phyloP scores from a whole-genome alignment of 2,113 vertebrate species.

The Collichthys lucidus region DNA sequence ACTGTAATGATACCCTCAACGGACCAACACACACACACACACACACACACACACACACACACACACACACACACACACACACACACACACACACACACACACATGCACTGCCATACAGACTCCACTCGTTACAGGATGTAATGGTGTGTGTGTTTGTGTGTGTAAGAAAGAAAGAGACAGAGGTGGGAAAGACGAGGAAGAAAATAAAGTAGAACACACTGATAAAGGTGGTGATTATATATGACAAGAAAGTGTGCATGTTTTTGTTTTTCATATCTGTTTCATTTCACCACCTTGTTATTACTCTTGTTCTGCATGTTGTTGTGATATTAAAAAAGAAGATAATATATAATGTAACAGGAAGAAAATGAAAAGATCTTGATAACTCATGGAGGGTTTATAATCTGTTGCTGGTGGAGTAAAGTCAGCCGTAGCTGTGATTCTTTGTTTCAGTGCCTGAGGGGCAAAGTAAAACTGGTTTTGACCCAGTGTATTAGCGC shows the following conservation, averaged over 20 bases:
- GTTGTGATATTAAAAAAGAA: background rate
- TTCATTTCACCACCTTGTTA: background rate
- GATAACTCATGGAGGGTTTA: slow-evolving; percentile 1
- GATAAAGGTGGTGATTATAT: slow-evolving; percentile 50
- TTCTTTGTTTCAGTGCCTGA: slow-evolving; percentile 38
- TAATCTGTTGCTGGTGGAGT: slow-evolving; percentile 35
- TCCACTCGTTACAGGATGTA: slow-evolving; percentile 59
- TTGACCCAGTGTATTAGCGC: slow-evolving; percentile 24
- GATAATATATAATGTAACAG: no score
- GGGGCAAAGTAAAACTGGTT: slow-evolving; percentile 51
- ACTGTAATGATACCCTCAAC: slow-evolving; percentile 78
- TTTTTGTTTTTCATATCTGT: slow-evolving; percentile 6
- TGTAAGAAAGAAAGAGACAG: slow-evolving; percentile 23
- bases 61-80: no score
- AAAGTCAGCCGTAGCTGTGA: slow-evolving; percentile 33
- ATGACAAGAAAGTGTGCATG: slow-evolving; percentile 11
- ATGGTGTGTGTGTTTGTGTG: slow-evolving; percentile 22
- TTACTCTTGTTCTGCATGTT: background rate
- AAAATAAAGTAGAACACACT: slow-evolving; percentile 46
- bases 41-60: slow-evolving; percentile 45
- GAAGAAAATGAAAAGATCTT: background rate
- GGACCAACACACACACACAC: slow-evolving; percentile 43
- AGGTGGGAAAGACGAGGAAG: slow-evolving; percentile 22
- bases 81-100: no score
- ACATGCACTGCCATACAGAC: slow-evolving; percentile 55